Base-by-base conservation (phyloP, 2,113 vertebrate genomes). In the Numenius arquata region DNA sequence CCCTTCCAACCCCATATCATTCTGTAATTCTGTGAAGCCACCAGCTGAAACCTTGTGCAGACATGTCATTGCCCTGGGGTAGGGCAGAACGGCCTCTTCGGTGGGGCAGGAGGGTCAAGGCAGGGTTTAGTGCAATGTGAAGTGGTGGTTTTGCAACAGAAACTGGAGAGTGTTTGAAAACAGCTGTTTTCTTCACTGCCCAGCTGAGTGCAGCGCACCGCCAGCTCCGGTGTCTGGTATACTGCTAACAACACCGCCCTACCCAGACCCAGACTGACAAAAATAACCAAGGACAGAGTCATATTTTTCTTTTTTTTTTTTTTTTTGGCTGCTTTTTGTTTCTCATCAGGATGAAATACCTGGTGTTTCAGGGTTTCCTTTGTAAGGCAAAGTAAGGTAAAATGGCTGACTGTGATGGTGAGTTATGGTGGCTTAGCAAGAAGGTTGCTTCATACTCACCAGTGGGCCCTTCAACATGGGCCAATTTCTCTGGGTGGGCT, bases 391-490 rank as follows among this genome's bases (percentile, higher is more conserved):
- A 34, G 53, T 11, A 56, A 50, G 38, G 48, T 53, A 29, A 80
- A 85, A 77, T 12, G 43, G 55, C 17, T 41, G 48, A 17, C 22
- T 9, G 2, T 21, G 43, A 63, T 40, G 15, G 14, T 19, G 30
- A 75, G 36, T 52, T 45, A 16, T 2, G 11, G 14, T 4, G 20
- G 27, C 8, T 86, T 66, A 89, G 36, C 9, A 10, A 85, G 71
- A 40, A 50, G 38, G 29, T 91, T 22, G 53, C 15, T 23, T 71
- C 45, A 30, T 8, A 22, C 15, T 20, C 56, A 45, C 12, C 47
- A n/a, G 12, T 0, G 0, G 20, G 18, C 47, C 27, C 12, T 38
- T 85, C 61, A 47, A 6, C 45, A 16, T 0, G 0, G 73, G 32
- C 14, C 1, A 0, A 0, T 61, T 62, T 38, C 41, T 58, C 29